Conservation (phyloP, 2,797 vertebrate genomes). For the Salarias fasciatus region DNA sequence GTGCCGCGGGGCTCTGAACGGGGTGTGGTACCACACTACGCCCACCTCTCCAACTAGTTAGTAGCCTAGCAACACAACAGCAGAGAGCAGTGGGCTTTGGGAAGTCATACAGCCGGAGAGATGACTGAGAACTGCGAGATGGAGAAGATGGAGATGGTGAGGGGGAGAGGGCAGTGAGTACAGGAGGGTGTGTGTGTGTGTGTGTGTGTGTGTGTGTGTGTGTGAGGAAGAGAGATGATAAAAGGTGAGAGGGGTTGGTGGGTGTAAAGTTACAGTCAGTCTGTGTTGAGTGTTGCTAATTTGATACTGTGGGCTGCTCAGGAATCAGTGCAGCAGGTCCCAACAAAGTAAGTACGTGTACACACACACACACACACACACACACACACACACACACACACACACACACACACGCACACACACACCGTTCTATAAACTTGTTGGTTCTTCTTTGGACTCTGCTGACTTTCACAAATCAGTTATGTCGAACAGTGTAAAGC, state of each 20-base stretch:
- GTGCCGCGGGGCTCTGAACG: constrained; percentile 36
- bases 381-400: constrained; percentile 25
- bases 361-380: constrained; percentile 23
- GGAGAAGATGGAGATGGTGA: constrained; percentile 8
- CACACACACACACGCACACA: constrained; percentile 22
- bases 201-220: constrained; percentile 11
- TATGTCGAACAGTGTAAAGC: constrained; percentile 14
- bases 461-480: constrained; percentile 46
- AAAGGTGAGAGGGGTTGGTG: constrained; percentile 37
- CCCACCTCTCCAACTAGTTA: constrained; percentile 70
- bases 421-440: constrained; percentile 17
- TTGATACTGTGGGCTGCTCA: constrained; percentile 66
- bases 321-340: constrained; percentile 60
- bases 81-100: constrained; percentile 60
- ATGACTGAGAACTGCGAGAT: constrained; percentile 45
- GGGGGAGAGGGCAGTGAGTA: constrained; percentile 29
- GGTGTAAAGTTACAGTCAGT: constrained; percentile 67
- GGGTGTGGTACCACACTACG: constrained; percentile 64
- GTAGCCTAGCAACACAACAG: constrained; percentile 77
- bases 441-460: constrained; percentile 3
- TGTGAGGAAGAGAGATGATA: constrained; percentile 4
- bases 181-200: constrained; percentile 13
- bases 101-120: constrained; percentile 53
- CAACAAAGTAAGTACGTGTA: constrained; percentile 44
- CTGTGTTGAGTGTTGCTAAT: constrained; percentile 71